These are phyloP conservation scores for Phaethornis superciliosus DNA, from an alignment of 2,113 vertebrate species.

Conservation along the genomic window DNA sequence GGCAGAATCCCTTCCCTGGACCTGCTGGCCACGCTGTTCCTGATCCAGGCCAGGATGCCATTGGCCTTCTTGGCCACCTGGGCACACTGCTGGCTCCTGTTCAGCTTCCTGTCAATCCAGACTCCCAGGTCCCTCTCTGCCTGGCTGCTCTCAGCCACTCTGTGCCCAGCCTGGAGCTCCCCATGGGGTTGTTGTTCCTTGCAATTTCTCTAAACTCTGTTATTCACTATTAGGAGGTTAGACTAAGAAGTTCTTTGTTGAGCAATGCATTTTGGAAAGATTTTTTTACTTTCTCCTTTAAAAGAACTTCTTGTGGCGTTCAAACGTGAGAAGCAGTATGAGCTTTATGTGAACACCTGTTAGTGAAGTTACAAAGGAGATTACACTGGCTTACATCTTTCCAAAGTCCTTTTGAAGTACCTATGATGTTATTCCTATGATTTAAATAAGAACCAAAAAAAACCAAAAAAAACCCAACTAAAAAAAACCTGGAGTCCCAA, in stretches of 20 bases:
- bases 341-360: slow-evolving; percentile 17
- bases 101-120: no score
- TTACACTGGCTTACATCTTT: slow-evolving; percentile 21
- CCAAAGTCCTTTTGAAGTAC: slow-evolving; percentile 8
- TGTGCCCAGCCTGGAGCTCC: no score
- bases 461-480: no score
- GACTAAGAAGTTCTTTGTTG: neutral
- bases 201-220: accelerated
- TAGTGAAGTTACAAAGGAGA: slow-evolving; percentile 13
- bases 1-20: no score
- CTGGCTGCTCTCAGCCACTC: no score
- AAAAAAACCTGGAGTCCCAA: neutral
- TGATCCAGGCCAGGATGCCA: no score
- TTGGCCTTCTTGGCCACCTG: no score
- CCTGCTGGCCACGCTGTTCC: no score
- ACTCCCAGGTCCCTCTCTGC: no score
- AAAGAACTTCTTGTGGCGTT: neutral
- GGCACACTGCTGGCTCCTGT: no score
- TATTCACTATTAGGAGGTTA: neutral
- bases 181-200: neutral
- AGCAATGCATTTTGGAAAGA: neutral
- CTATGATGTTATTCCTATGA: neutral
- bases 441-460: neutral
- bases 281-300: neutral
- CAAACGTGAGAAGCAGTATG: neutral